A percentile compares a stretch with the other conserved stretches of the same genome.
These are phyloP conservation scores for Nesoenas mayeri DNA, from an alignment of 2,113 vertebrate genomes.

Conservation along the genomic window DNA sequence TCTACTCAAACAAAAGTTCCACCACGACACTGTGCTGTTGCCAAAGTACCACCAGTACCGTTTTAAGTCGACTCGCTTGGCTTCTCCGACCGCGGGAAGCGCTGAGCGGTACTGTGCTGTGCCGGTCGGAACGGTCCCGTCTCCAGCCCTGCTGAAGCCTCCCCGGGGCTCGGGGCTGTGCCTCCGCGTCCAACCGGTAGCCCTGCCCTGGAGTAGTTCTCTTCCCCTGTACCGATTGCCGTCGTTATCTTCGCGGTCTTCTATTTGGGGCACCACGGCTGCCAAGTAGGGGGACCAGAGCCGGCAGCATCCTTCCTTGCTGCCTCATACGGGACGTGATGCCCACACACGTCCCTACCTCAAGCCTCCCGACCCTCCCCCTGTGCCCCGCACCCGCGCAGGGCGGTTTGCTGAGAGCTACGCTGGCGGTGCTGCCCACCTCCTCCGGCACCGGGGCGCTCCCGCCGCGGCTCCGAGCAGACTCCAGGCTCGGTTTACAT, in stretches of 20 bases:
- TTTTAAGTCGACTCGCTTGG: background rate
- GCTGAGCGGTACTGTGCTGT: background rate
- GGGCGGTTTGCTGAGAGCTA: background rate
- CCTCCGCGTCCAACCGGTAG: background rate
- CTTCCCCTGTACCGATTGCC: background rate
- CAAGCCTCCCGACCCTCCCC: background rate
- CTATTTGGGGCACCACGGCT: background rate
- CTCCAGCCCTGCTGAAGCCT: background rate
- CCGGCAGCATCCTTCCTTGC: background rate
- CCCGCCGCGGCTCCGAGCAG: background rate
- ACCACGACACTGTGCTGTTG: accelerated
- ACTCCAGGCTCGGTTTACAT: background rate
- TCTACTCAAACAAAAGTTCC: accelerated
- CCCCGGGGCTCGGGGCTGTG: background rate
- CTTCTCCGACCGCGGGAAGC: background rate
- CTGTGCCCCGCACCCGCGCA: background rate
- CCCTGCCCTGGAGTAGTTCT: background rate
- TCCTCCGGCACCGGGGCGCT: background rate
- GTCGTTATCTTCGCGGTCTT: background rate
- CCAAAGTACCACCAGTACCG: background rate
- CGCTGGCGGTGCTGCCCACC: background rate
- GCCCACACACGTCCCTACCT: background rate
- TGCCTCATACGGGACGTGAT: background rate
- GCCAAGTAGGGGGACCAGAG: background rate
- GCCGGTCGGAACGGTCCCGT: background rate